These are phyloP conservation scores for Saccopteryx leptura DNA, from an alignment of 2,113 vertebrate genomes.

Conservation along the genomic window DNA sequence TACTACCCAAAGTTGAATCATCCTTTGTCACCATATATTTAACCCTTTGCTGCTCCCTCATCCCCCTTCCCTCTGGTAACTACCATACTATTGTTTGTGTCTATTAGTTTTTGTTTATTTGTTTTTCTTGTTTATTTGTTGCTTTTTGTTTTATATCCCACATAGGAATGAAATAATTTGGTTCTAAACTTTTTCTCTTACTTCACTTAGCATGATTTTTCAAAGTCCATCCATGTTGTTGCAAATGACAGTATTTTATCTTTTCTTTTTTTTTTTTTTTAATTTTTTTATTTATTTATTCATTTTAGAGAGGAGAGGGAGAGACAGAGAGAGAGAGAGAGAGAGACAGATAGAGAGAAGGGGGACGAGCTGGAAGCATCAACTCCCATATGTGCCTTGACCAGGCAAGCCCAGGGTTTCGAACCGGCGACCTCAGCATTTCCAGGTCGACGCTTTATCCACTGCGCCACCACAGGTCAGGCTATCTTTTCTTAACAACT, in stretches of 20 bases:
- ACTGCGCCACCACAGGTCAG: too few relatives aligned
- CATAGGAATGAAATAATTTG: background rate
- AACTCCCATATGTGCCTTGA: too few relatives aligned
- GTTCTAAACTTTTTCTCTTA: background rate
- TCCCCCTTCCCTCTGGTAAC: background rate
- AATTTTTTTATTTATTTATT: too few relatives aligned
- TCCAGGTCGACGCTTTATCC: too few relatives aligned
- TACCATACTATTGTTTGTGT: background rate
- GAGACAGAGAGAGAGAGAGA: too few relatives aligned
- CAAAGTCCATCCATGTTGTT: background rate
- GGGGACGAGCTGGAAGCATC: too few relatives aligned
- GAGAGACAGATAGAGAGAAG: too few relatives aligned
- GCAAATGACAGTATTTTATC: background rate
- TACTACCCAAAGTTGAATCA: background rate
- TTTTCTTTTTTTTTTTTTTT: too few relatives aligned
- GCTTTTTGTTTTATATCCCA: background rate
- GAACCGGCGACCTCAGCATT: too few relatives aligned
- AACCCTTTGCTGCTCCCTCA: background rate
- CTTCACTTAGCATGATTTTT: background rate
- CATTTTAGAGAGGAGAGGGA: too few relatives aligned
- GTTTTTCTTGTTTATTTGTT: background rate
- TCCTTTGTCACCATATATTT: background rate
- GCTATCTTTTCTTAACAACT: background rate
- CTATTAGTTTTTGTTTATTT: background rate
- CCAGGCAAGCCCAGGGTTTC: too few relatives aligned